Evolutionary conservation across 2,888 invertebrate genomes (phyloP), one percentile per base, ranked within the genome.

Genomic region (Pristionchus maxplancki): DNA sequence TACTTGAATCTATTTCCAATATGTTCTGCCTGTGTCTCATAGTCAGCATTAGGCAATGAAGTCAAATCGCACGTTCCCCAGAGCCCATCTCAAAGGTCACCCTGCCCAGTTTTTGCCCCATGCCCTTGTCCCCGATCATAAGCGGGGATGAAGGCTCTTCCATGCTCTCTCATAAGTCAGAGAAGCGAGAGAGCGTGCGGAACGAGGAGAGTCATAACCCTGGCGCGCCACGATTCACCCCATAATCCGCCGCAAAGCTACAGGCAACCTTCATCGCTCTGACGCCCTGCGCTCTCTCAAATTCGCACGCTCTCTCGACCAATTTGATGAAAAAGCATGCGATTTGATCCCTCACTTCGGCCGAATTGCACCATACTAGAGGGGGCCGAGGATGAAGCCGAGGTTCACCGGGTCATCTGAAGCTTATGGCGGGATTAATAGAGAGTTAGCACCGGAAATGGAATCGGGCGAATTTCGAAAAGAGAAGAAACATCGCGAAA

Each of bases 321-420:
- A 53, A 9, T 20, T 48, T 37, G 71, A 40, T 37, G 71, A 71
- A 37, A 71, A 3, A 71, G 5, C 5, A 37, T 1, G 71, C 4
- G 37, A 37, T 20, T 71, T 17, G 71, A 44, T 34, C 34, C 53
- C 82, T 82, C 24, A 82, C 85, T 85, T 85, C 85, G 40, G 40
- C 85, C 85, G 48, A 85, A 85, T 48, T 85, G 85, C 64, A 85
- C 85, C 85, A 85, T 85, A 37, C 4, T 62, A 40, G 44, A 8
- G 71, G 11, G 71, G 31, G 31, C 24, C 34, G 37, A 83, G 37
- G n/a, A 28, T 20, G 83, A 83, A 83, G 40, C 53, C 24, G 31
- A 13, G n/a, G 31, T 31, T 83, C 34, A 58, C 40, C 34, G 58
- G 83, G 83, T 83, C 83, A 83, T 83, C 83, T 83, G 83, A 44